Evolutionary conservation across 2,888 invertebrate species (phyloP), one percentile per base, ranked within the genome.

Genomic region (Eumerus sabulonum): DNA sequence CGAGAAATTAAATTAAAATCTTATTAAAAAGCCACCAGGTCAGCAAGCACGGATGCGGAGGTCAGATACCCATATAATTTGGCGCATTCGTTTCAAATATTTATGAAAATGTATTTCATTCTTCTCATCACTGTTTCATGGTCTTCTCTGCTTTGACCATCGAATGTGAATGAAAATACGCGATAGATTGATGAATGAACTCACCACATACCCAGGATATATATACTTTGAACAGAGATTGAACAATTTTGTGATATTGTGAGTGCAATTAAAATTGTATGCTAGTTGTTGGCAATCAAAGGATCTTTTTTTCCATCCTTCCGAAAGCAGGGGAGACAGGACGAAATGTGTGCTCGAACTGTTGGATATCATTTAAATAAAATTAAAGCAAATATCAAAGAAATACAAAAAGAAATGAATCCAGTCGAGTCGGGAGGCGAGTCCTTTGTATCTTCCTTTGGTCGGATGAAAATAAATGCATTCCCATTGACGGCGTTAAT

Each of bases 191-290:
- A 54, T 48, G 45, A 53, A 56, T 54, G 45, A 47, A 40, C 14
- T 11, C 18, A 1, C 11, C 35, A 45, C 17, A 9, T 17, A 14
- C 11, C 12, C 5, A 13, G 14, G 45, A 36, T 18, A 13, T 45
- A 14, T 27, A 19, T 56, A 12, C n/a, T n/a, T n/a, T n/a, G 54
- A 35, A 17, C 53, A 42, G n/a, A 62, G 42, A 67, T 74, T 62
- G 67, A 51, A 74, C 11, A 56, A 44, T 72, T 59, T 38, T 70
- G 48, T n/a, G 59, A 47, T 19, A 36, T 45, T 63, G 53, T 63
- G n/a, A n/a, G n/a, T n/a, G n/a, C n/a, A n/a, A n/a, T 72, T 74
- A 60, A 82, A 82, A 82, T 82, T 81, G 81, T 51, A 82, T 81
- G 68, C 76, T 60, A 68, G 76, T 82, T 76, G 64, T 82, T 72